Conservation (phyloP, 2,888 invertebrate species). For the Rhingia rostrata region DNA sequence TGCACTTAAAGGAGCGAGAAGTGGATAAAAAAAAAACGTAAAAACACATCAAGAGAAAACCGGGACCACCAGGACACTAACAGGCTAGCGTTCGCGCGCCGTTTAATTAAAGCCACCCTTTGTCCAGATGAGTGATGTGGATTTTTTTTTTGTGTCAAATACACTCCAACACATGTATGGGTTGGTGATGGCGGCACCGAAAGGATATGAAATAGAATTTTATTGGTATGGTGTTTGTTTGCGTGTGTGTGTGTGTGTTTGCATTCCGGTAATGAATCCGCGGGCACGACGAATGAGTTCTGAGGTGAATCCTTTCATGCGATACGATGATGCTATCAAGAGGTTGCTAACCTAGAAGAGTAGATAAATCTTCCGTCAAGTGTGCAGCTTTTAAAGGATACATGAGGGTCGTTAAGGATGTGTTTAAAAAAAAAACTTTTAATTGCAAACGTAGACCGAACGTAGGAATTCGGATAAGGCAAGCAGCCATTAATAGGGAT, state of each 20-base stretch:
- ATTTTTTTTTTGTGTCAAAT: constrained; percentile 56
- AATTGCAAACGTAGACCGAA: constrained; percentile 50
- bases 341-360: constrained; percentile 61
- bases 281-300: constrained; percentile 26
- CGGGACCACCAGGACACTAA: constrained; percentile 24
- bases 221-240: background rate
- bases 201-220: constrained; percentile 35
- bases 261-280: constrained; percentile 35
- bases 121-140: constrained; percentile 64
- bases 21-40: background rate
- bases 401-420: constrained; percentile 60
- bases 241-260: constrained; percentile 14
- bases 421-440: constrained; percentile 60
- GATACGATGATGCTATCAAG: constrained; percentile 31
- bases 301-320: constrained; percentile 21
- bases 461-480: too few species aligned
- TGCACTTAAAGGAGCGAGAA: constrained; percentile 56
- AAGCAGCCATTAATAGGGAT: too few species aligned
- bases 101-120: constrained; percentile 63
- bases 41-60: constrained; percentile 3
- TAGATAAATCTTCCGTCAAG: constrained; percentile 44
- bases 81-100: constrained; percentile 40
- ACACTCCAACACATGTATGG: constrained; percentile 16
- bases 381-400: constrained; percentile 44
- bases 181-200: background rate